phyloP scores from a whole-genome alignment of 2,797 vertebrate genomes.

The Erithacus rubecula region DNA sequence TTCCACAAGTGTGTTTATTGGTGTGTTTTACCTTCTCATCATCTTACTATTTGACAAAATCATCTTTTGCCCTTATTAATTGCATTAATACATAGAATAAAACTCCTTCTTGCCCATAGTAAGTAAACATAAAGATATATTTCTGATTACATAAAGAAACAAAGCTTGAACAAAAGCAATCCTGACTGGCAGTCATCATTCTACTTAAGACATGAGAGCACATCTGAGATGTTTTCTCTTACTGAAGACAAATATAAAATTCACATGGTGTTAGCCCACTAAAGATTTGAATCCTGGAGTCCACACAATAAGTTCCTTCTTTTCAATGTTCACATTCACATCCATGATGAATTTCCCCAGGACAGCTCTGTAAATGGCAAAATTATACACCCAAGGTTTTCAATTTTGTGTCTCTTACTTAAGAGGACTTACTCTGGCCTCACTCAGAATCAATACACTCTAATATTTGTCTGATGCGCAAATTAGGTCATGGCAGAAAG shows the following conservation, averaged over 20 bases:
- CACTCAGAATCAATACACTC: not conserved
- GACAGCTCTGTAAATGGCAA: not conserved
- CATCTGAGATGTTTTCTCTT: not conserved
- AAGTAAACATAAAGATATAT: not conserved
- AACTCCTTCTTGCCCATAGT: not conserved
- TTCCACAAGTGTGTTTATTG: not conserved
- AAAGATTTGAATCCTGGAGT: not conserved
- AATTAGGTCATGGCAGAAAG: not conserved
- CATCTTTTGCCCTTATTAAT: not conserved
- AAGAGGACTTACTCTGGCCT: not conserved
- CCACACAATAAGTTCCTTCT: not conserved
- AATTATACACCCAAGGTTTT: not conserved
- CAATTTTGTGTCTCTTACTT: not conserved
- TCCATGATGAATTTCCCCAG: not conserved
- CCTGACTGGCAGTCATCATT: not conserved
- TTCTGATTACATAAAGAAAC: not conserved
- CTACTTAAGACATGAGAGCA: not conserved
- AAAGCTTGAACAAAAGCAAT: not conserved
- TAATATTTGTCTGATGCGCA: not conserved
- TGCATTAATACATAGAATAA: not conserved
- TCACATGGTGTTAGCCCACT: not conserved
- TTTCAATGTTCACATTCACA: rapidly evolving
- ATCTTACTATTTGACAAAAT: not conserved
- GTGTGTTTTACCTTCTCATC: not conserved
- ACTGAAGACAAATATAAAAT: not conserved